A percentile compares a stretch with the other conserved stretches of the same genome.
phyloP scores from a whole-genome alignment of 2,113 vertebrate genomes.

The Corythaeola cristata region DNA sequence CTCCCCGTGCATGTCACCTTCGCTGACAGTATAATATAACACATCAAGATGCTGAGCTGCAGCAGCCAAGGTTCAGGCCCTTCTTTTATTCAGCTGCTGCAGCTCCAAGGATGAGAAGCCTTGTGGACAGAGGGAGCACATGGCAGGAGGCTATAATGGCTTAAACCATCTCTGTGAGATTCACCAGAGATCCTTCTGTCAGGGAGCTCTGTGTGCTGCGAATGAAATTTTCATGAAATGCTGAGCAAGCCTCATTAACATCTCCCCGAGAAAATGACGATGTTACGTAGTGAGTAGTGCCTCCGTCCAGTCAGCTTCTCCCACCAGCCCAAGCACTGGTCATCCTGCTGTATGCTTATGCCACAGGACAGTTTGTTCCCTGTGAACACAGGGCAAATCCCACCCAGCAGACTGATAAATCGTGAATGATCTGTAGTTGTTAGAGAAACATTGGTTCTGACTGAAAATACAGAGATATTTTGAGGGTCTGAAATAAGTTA shows the following conservation, averaged over 20 bases:
- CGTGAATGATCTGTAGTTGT: background rate
- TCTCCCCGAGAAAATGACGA: background rate
- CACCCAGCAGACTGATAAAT: background rate
- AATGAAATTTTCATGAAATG: background rate
- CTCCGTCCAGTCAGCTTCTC: background rate
- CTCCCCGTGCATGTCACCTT: background rate
- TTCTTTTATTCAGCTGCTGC: background rate
- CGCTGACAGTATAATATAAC: background rate
- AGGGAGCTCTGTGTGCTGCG: background rate
- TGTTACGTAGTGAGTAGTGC: rapidly evolving
- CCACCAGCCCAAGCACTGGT: background rate
- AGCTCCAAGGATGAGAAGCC: background rate
- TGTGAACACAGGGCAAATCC: background rate
- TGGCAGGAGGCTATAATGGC: background rate
- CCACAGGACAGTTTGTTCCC: background rate
- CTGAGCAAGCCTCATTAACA: background rate
- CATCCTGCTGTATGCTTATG: background rate
- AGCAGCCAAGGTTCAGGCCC: background rate
- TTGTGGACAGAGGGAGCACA: background rate
- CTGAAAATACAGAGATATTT: background rate
- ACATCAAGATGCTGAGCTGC: background rate
- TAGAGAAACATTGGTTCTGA: background rate
- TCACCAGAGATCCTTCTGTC: background rate
- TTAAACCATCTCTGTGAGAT: background rate
- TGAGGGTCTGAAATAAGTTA: background rate